Base-by-base conservation (phyloP, 2,113 vertebrate species). In the rabbit (Oryctolagus cuniculus) region DNA sequence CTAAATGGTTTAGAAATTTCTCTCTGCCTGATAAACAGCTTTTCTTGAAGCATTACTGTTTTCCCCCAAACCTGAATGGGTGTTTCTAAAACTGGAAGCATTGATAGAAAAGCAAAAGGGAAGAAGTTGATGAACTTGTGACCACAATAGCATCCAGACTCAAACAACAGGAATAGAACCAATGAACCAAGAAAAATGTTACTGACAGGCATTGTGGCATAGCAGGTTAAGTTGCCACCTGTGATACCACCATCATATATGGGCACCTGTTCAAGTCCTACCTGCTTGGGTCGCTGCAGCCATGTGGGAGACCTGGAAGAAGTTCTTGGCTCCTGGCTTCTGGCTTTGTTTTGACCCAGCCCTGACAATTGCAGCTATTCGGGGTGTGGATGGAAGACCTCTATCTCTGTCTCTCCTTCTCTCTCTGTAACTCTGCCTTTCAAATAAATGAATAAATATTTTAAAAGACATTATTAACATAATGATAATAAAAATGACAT, bases 1-100 rank as follows among this genome's bases (percentile, higher is more conserved):
- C 55, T 16, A 64, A 73, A 95, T 17, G 58, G 31, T 21, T 93
- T 86, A 73, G 53, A 96, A 96, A 96, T 67, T 94, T 89, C 82
- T 91, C 31, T n/a, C 77, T 87, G 63, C 15, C 67, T 94, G 64
- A 90, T 90, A 67, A 94, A 93, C 27, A 61, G 49, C 64, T 96
- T 94, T 94, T 94, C 92, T 96, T 96, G 89, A 96, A 91, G 61
- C 87, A 69, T 69, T 67, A 90, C 69, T 90, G 25, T 81, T 69
- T 89, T 49, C 64, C 16, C 31, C 27, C 10, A 91, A 77, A 85
- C 78, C 69, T 51, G 36, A 96, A 91, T 55, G 63, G 7, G 55
- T 84, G 38, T 93, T 95, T 96, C 83, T 70, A 89, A 93, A 96
- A 89, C 64, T 51, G 17, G 7, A 91, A 87, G 31, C 11, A 95